A percentile compares a stretch with the other conserved stretches of the same genome.
Conservation (phyloP, 1,140 invertebrate species). For the Metopolophium dirhodum region DNA sequence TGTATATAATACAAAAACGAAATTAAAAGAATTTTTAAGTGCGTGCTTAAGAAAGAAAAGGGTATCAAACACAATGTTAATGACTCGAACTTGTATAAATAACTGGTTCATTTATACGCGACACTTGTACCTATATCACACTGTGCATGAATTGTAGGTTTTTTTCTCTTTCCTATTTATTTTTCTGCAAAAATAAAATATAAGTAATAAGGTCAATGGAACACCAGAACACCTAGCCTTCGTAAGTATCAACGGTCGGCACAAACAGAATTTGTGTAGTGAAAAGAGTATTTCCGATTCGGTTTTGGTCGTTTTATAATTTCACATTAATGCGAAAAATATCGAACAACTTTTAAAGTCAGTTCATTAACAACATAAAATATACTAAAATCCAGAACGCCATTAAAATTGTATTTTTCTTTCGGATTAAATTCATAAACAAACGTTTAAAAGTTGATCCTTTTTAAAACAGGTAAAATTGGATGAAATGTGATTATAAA, state of each 20-base stretch:
- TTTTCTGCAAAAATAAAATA: neutral
- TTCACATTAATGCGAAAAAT: slow-evolving; percentile 31
- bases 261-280: neutral
- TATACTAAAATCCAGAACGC: slow-evolving; percentile 15
- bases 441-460: slow-evolving; percentile 12
- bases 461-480: slow-evolving; percentile 5
- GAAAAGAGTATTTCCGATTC: slow-evolving; percentile 18
- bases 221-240: neutral
- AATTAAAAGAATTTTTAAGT: slow-evolving; percentile 20
- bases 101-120: neutral
- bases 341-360: slow-evolving; percentile 39
- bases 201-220: neutral
- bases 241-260: neutral
- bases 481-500: slow-evolving; percentile 24
- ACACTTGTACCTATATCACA: neutral
- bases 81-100: neutral
- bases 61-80: slow-evolving; percentile 35
- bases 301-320: slow-evolving; percentile 29
- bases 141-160: neutral
- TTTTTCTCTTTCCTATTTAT: neutral
- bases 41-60: neutral
- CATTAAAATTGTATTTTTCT: slow-evolving; percentile 49
- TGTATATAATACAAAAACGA: neutral
- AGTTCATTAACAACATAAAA: slow-evolving; percentile 42
- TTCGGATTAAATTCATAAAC: slow-evolving; percentile 25